A percentile compares a stretch with the other conserved stretches of the same genome.
Evolutionary conservation across 2,888 invertebrate species (phyloP).

Genomic region (Dryocosmus kuriphilus): DNA sequence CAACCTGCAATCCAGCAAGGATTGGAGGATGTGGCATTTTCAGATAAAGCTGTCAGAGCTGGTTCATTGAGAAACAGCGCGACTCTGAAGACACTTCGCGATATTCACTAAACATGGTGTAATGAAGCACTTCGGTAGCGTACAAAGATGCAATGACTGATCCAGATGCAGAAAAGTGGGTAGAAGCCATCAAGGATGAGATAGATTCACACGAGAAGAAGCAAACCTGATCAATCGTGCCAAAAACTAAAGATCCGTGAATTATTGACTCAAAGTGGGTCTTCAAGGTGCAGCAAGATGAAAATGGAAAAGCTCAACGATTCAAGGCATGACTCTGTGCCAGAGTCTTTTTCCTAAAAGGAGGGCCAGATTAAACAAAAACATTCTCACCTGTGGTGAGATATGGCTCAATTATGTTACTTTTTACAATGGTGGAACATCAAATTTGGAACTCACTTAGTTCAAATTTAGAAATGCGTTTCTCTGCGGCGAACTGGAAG

Average conservation of each 20-base stretch:
- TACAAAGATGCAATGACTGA: constrained; percentile 8
- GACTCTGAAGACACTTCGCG: too few species aligned
- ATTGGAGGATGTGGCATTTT: too few species aligned
- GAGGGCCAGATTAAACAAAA: constrained; percentile 44
- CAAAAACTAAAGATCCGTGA: too few species aligned
- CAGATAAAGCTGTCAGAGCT: too few species aligned
- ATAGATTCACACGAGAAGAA: constrained; percentile 43
- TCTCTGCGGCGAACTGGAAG: too few species aligned
- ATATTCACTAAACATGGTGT: too few species aligned
- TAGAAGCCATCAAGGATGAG: constrained; percentile 43
- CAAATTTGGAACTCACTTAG: constrained; percentile 41
- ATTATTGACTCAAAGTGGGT: too few species aligned
- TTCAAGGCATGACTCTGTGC: constrained; percentile 43
- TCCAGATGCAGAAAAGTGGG: constrained; percentile 27
- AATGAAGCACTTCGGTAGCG: too few species aligned
- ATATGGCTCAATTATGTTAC: constrained; percentile 45
- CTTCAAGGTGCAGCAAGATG: too few species aligned
- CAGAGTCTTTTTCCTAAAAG: constrained; percentile 41
- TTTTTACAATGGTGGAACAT: constrained; percentile 35
- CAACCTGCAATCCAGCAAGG: too few species aligned
- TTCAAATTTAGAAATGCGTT: constrained; percentile 45
- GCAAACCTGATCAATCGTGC: constrained; percentile 21
- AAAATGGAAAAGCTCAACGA: too few species aligned
- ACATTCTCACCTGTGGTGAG: constrained; percentile 46
- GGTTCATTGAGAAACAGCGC: too few species aligned